Evolutionary conservation across 1,140 invertebrate species (phyloP).

Genomic region (Vanessa atalanta): DNA sequence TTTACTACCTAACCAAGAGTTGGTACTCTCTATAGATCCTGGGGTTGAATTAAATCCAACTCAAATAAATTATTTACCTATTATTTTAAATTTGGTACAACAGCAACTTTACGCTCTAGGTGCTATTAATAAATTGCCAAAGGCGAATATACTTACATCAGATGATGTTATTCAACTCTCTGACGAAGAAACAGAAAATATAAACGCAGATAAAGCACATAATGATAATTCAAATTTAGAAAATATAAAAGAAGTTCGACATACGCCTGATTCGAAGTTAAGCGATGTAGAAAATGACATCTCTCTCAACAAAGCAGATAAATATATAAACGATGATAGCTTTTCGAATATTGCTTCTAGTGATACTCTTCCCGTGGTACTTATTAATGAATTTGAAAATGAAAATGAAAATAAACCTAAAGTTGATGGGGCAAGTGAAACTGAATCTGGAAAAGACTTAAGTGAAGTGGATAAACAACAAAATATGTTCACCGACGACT

Average conservation of each 20-base stretch:
- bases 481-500: background rate
- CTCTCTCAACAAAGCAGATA: background rate
- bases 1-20: slow-evolving; percentile 43
- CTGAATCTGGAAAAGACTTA: background rate
- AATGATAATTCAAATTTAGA: background rate
- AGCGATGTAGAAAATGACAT: background rate
- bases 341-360: background rate
- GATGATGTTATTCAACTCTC: slow-evolving; percentile 9
- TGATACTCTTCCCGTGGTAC: background rate
- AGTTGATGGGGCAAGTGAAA: background rate
- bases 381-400: background rate
- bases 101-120: slow-evolving; percentile 5
- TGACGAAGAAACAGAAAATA: slow-evolving; percentile 2
- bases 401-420: background rate
- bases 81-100: slow-evolving; percentile 21
- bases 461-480: background rate
- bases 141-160: background rate
- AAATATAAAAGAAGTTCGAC: background rate
- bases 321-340: background rate
- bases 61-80: slow-evolving; percentile 35
- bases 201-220: background rate
- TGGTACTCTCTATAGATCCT: slow-evolving; percentile 46
- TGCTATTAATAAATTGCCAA: background rate
- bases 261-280: too few species aligned
- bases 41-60: slow-evolving; percentile 36